Base-by-base conservation (phyloP, 2,113 vertebrate genomes). In the Pelecanus crispus region DNA sequence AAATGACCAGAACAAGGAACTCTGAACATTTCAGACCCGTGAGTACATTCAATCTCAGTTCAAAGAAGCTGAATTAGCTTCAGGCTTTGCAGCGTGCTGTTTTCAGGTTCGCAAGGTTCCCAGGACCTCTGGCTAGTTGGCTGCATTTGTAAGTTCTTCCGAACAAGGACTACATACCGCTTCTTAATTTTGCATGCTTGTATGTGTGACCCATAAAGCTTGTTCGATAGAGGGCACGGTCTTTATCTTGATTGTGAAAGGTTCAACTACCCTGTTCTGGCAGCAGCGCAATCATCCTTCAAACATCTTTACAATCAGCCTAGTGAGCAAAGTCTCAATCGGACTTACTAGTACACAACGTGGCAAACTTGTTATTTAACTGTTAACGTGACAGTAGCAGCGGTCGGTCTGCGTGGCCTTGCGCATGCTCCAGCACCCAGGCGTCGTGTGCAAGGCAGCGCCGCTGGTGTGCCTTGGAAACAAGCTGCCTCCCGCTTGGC, bases 371-470 rank as follows among this genome's bases (percentile, higher is more conserved):
- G 19, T 19, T 9, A 10, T 66, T 61, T 14, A n/a, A 24, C 19
- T 29, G 56, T 29, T 62, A 7, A 7, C 0, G 6, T 62, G 42
- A 3, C 19, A 13, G 68, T 2, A 77, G 49, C 58, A n/a, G 4
- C 2, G 5, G 4, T 36, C 34, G 16, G 22, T 6, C n/a, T 32
- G 32, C 21, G 4, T 21, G 38, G 70, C 52, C 11, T 25, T 6
- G 47, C 4, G 5, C 28, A 5, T 0, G 1, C 56, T n/a, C 7
- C 50, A 9, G 62, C 56, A 17, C 45, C 1, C 40, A 7, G 82
- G 52, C 0, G 0, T 21, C 0, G 0, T 8, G 0, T 0, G 4
- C 1, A 0, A 36, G 72, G 58, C 89, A 74, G 55, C 78, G 84
- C n/a, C 31, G 0, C 62, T 26, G 44, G 9, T 17, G 67, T 14